These are phyloP conservation scores for Drosophila melanosoma DNA, from an alignment of 2,888 invertebrate species.

Conservation along the genomic window DNA sequence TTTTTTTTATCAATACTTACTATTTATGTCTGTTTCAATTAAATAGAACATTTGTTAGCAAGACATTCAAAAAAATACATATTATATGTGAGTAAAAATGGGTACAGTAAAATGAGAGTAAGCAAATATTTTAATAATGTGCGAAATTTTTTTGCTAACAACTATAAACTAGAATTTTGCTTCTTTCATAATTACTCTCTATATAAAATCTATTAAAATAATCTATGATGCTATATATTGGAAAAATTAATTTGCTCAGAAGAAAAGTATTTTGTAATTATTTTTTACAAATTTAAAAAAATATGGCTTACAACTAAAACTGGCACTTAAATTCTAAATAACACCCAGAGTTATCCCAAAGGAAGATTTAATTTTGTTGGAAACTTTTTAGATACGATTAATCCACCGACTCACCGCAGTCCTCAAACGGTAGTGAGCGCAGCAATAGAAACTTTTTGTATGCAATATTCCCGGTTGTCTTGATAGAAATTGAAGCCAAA, in stretches of 20 bases:
- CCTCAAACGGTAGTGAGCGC: slow-evolving; percentile 77
- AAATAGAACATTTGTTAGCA: slow-evolving; percentile 1
- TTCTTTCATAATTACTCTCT: neutral
- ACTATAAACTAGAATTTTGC: neutral
- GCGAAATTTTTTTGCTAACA: neutral
- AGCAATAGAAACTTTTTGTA: slow-evolving; percentile 50
- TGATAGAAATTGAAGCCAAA: slow-evolving; percentile 23
- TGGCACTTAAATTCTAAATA: too few species aligned
- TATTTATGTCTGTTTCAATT: slow-evolving; percentile 2
- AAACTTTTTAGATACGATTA: neutral
- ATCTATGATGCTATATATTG: neutral
- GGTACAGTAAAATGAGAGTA: neutral
- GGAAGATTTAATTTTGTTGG: neutral
- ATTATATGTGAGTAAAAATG: neutral
- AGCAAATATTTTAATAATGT: neutral
- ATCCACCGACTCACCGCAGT: slow-evolving; percentile 75
- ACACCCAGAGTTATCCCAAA: too few species aligned
- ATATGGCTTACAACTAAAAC: too few species aligned
- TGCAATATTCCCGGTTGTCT: slow-evolving; percentile 33
- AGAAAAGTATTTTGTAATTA: neutral
- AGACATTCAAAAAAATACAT: slow-evolving; percentile 13
- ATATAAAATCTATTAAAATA: neutral
- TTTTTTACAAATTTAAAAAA: neutral
- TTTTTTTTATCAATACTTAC: slow-evolving; percentile 7
- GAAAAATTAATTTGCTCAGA: neutral